Percentiles rank a stretch among this genome's conserved stretches.
phyloP scores from a whole-genome alignment of 2,888 invertebrate species.

The Perizoma affinitatum region DNA sequence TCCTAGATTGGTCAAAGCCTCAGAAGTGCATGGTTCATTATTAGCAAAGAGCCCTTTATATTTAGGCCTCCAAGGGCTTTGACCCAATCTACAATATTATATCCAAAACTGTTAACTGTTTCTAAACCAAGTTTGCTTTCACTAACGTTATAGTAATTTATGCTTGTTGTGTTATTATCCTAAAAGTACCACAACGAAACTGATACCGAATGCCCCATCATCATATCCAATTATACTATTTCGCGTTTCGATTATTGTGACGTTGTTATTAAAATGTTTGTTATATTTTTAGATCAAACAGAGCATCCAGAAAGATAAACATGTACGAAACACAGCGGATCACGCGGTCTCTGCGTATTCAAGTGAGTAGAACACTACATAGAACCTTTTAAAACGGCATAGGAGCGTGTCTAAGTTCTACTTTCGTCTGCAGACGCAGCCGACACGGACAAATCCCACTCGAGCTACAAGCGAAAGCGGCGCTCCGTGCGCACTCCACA shows the following conservation, averaged over 20 bases:
- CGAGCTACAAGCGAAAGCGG: slow-evolving; percentile 71
- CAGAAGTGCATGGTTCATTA: too few species aligned
- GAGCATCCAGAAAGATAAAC: slow-evolving; percentile 70
- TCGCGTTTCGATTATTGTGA: background rate
- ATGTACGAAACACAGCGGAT: slow-evolving; percentile 57
- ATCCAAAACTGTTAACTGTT: slow-evolving; percentile 9
- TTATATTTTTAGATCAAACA: slow-evolving; percentile 64
- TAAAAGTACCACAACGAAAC: background rate
- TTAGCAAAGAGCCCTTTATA: too few species aligned
- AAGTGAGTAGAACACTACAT: slow-evolving; percentile 55
- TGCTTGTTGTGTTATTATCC: background rate
- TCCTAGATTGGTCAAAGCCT: background rate
- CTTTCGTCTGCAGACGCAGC: slow-evolving; percentile 57
- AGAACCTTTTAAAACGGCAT: background rate
- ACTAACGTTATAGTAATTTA: background rate
- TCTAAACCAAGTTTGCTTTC: slow-evolving; percentile 1
- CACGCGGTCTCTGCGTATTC: slow-evolving; percentile 65
- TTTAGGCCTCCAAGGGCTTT: too few species aligned
- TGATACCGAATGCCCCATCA: slow-evolving; percentile 1
- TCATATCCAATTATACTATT: background rate
- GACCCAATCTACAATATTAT: background rate
- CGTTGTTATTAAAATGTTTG: background rate
- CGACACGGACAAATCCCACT: slow-evolving; percentile 70
- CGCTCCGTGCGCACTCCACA: slow-evolving; percentile 64
- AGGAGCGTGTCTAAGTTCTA: background rate